phyloP scores from a whole-genome alignment of 2,113 vertebrate genomes.

The Suricata suricatta region DNA sequence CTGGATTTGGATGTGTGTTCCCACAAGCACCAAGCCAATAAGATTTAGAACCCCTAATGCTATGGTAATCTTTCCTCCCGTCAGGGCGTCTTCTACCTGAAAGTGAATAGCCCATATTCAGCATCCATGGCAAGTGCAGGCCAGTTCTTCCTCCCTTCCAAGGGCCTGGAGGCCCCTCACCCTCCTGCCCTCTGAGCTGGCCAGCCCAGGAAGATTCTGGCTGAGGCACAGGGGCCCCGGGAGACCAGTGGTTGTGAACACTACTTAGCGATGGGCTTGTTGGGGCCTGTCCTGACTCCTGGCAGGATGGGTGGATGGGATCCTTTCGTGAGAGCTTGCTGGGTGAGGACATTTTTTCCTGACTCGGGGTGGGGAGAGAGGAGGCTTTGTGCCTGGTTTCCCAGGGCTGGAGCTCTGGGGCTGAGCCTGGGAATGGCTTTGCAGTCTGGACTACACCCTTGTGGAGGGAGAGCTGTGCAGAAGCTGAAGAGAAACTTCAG shows the following conservation, averaged over 20 bases:
- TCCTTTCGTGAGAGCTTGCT: neutral
- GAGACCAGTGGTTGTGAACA: neutral
- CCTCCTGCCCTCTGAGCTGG: neutral
- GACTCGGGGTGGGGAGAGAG: neutral
- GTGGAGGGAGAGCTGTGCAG: neutral
- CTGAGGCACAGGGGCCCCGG: neutral
- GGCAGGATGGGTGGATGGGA: neutral
- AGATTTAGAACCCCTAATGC: accelerated
- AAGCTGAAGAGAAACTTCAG: neutral
- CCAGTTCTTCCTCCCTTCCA: neutral
- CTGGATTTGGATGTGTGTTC: accelerated
- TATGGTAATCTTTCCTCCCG: accelerated
- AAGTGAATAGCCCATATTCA: neutral
- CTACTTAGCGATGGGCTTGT: neutral
- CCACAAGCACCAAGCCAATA: accelerated
- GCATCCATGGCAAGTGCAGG: neutral
- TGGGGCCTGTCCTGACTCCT: neutral
- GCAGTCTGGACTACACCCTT: too few species aligned
- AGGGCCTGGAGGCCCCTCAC: neutral
- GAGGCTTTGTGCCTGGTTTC: neutral
- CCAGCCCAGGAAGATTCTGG: neutral
- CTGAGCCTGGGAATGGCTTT: neutral
- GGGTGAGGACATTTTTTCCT: neutral
- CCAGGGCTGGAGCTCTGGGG: neutral
- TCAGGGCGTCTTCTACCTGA: accelerated